Evolutionary conservation across 2,113 vertebrate species (phyloP).

Genomic region (Sapajus apella): DNA sequence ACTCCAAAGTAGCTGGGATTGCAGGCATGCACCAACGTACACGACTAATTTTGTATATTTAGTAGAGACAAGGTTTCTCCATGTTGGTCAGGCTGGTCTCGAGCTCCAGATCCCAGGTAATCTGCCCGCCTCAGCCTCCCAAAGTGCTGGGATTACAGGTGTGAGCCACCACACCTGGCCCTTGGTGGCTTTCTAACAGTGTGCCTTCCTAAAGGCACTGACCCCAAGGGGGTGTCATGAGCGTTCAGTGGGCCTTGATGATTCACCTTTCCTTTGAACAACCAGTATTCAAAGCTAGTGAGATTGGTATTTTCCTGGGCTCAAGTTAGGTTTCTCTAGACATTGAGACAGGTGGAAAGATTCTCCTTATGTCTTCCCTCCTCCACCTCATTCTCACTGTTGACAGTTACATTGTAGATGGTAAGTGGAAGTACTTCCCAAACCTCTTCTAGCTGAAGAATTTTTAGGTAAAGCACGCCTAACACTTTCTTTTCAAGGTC

Average conservation of each 20-base stretch:
- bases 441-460: background rate
- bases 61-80: too few species aligned
- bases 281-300: background rate
- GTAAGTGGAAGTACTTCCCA: background rate
- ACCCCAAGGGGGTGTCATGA: background rate
- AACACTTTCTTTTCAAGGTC: background rate
- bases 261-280: background rate
- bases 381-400: background rate
- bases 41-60: too few species aligned
- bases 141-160: too few species aligned
- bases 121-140: too few species aligned
- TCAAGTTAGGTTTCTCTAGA: background rate
- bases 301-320: background rate
- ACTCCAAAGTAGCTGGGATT: too few species aligned
- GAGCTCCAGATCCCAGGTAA: too few species aligned
- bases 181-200: background rate
- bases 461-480: background rate
- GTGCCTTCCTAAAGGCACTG: background rate
- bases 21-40: too few species aligned
- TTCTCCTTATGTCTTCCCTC: background rate
- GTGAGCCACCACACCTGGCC: too few species aligned
- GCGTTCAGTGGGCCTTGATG: background rate
- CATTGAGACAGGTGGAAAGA: background rate
- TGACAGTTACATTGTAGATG: conserved; percentile 8
- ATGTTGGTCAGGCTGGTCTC: too few species aligned